Conservation (phyloP, 2,113 vertebrate species). For the Oplegnathus fasciatus region DNA sequence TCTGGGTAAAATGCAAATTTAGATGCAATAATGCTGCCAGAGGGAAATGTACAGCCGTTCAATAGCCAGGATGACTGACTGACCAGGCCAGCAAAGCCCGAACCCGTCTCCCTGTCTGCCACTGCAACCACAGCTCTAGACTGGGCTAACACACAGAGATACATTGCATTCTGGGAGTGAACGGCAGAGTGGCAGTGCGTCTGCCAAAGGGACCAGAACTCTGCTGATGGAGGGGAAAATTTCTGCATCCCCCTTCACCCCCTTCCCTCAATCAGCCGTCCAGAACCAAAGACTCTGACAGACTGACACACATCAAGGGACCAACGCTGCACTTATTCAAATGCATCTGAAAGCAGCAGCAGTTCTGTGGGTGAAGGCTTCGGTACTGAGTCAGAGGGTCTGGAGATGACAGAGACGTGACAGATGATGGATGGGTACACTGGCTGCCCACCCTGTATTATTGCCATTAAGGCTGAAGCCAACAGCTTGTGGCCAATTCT, state of each 20-base stretch:
- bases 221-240: constrained; percentile 78
- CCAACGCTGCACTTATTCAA: constrained; percentile 16
- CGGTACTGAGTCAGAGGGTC: constrained; percentile 4
- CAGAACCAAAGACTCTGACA: constrained; percentile 66
- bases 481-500: background rate
- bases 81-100: constrained; percentile 37
- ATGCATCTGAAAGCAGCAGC: constrained; percentile 45
- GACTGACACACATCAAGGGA: constrained; percentile 68
- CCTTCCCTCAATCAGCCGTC: constrained; percentile 45
- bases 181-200: constrained; percentile 45
- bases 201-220: constrained; percentile 69
- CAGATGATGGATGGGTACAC: constrained; percentile 24
- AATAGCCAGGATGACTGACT: background rate
- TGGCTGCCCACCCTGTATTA: background rate
- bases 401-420: constrained; percentile 5
- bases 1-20: constrained; percentile 17
- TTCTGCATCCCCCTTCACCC: constrained; percentile 34
- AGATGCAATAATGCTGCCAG: constrained; percentile 10
- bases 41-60: constrained; percentile 25
- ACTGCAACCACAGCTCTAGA: constrained; percentile 72
- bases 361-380: constrained; percentile 23
- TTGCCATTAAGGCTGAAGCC: constrained; percentile 4
- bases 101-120: constrained; percentile 66
- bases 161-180: constrained; percentile 51
- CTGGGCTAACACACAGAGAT: constrained; percentile 14